phyloP scores from a whole-genome alignment of 2,797 vertebrate genomes.

The Austrolebias charrua region DNA sequence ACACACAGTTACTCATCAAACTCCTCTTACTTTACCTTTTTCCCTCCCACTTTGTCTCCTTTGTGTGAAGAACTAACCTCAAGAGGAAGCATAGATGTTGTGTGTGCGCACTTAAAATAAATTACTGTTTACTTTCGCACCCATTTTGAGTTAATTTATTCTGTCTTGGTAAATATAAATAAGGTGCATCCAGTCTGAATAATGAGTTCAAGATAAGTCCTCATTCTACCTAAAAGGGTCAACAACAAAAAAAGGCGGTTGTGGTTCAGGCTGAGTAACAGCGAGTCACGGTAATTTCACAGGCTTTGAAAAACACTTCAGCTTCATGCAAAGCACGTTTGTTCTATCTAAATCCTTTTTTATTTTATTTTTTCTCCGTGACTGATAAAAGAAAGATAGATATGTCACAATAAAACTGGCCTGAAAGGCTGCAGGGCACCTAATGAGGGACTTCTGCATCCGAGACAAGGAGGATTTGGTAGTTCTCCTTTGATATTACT shows the following conservation, averaged over 20 bases:
- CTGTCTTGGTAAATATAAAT: constrained; percentile 43
- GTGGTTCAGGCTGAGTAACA: constrained; percentile 50
- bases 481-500: constrained; percentile 65
- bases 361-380: constrained; percentile 23
- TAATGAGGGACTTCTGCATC: constrained; percentile 72
- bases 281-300: constrained; percentile 49
- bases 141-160: constrained; percentile 25
- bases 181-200: constrained; percentile 43
- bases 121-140: constrained; percentile 37
- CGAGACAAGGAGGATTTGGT: constrained; percentile 64
- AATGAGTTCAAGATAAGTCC: constrained; percentile 55
- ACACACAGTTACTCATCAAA: constrained; percentile 12
- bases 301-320: constrained; percentile 39
- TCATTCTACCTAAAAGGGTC: constrained; percentile 36
- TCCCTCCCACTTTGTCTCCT: constrained; percentile 13
- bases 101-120: constrained; percentile 33
- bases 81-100: constrained; percentile 8
- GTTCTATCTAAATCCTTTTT: constrained; percentile 55
- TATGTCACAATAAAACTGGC: constrained; percentile 53
- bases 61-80: constrained; percentile 8
- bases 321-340: constrained; percentile 63
- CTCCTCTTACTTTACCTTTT: constrained; percentile 1
- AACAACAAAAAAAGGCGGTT: constrained; percentile 25
- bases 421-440: constrained; percentile 59
- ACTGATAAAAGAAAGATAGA: constrained; percentile 66